Evolutionary conservation across 2,113 vertebrate species (phyloP), one percentile per base, ranked within the genome.

Genomic region (Stigmatopora argus): DNA sequence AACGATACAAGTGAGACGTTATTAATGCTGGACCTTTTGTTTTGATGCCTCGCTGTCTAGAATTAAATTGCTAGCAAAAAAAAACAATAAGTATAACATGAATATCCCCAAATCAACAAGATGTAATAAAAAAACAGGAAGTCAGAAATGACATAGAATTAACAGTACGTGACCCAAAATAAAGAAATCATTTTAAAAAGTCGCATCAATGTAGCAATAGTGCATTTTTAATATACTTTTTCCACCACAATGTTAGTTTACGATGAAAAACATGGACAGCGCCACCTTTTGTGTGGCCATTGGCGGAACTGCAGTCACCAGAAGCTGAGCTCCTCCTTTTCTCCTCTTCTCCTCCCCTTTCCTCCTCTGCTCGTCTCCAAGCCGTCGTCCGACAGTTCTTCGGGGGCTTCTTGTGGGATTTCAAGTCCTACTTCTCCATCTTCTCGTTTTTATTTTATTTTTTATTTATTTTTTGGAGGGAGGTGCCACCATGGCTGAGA

Each of bases 401-500:
- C 13, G 13, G 53, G 19, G 7, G 52, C 21, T 23, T 21, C 9
- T 52, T n/a, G 51, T n/a, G 21, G 18, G 3, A 21, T 52, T 52
- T 21, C 19, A 51, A 10, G 51, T 52, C 48, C 17, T 8, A 17
- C 15, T n/a, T n/a, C 9, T 9, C 19, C n/a, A 21, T 21, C 51
- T 21, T 52, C 21, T 23, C 23, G 19, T 5, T 12, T 10, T 53
- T 9, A 11, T 53, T 23, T 12, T 8, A 23, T 41, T n/a, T n/a
- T 53, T 23, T 9, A 8, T 53, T 41, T 41, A 38, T 34, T 58
- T 18, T 58, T 31, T 31, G 26, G 26, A 31, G 15, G 17, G 35
- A 19, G 18, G 1, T 2, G 35, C 75, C 45, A 65, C 3, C 0
- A 92, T 92, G 90, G 89, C 90, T 11, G 88, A 88, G 51, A 84